phyloP scores from a whole-genome alignment of 2,888 invertebrate species.

The Chorisops tibialis region DNA sequence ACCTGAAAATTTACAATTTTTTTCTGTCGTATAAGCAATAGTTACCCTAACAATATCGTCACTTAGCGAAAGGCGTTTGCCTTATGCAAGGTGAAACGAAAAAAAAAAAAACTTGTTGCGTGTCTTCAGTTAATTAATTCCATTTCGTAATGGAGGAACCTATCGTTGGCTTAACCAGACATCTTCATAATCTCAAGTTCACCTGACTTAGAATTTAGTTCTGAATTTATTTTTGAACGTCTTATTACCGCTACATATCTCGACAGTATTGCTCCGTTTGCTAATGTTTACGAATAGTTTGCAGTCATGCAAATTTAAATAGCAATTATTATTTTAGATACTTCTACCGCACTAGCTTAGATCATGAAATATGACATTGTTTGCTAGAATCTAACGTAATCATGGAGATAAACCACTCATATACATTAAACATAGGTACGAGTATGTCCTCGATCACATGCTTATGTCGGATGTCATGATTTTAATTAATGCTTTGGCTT shows the following conservation, averaged over 20 bases:
- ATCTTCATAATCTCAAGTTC: slow-evolving; percentile 11
- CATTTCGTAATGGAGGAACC: background rate
- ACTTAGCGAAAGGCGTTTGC: no score
- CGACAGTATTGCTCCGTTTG: background rate
- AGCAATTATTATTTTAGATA: slow-evolving; percentile 11
- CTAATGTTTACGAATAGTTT: slow-evolving; percentile 1
- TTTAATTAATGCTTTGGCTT: slow-evolving; percentile 24
- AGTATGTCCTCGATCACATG: background rate
- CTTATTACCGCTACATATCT: background rate
- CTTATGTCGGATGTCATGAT: background rate
- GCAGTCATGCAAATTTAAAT: background rate
- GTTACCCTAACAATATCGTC: no score
- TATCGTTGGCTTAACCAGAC: slow-evolving; percentile 17
- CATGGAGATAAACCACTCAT: background rate
- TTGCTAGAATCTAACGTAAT: slow-evolving; percentile 1
- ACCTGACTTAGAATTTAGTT: background rate
- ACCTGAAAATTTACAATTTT: no score
- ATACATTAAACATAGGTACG: background rate
- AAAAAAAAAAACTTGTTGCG: slow-evolving; percentile 17
- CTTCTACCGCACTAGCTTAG: background rate
- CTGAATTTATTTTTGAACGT: background rate
- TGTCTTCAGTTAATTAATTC: slow-evolving; percentile 27
- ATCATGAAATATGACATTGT: slow-evolving; percentile 6
- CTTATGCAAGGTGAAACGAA: background rate
- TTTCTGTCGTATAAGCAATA: no score